These are phyloP conservation scores for Myripristis murdjan DNA, from an alignment of 2,797 vertebrate species.

Conservation along the genomic window DNA sequence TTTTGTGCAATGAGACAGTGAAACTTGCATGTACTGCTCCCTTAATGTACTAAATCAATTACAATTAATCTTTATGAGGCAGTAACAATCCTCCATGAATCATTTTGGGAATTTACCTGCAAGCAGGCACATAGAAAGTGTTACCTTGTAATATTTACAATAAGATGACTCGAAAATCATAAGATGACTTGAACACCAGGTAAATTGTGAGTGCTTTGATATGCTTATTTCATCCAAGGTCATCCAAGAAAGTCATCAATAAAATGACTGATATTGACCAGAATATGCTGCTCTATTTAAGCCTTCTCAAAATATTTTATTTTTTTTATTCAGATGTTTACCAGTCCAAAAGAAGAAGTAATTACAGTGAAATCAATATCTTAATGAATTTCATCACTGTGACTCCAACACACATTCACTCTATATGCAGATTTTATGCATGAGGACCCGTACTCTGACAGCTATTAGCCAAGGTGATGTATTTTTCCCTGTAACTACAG, in stretches of 20 bases:
- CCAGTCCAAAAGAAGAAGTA: constrained; percentile 11
- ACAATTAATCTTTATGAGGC: no score
- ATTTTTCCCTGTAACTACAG: constrained; percentile 43
- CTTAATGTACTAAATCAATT: no score
- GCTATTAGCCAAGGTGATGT: constrained; percentile 55
- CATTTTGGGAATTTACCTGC: no score
- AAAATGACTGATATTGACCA: not conserved
- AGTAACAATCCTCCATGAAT: no score
- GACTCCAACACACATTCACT: not conserved
- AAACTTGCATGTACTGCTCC: not conserved
- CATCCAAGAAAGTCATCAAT: not conserved
- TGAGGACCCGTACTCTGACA: constrained; percentile 48
- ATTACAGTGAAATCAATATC: constrained; percentile 15
- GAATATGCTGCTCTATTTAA: not conserved
- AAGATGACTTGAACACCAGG: no score
- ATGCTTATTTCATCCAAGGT: not conserved
- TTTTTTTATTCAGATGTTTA: not conserved
- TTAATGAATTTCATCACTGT: constrained; percentile 36
- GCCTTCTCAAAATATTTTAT: not conserved
- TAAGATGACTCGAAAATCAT: no score
- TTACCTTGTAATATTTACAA: no score
- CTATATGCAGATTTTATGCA: constrained; percentile 36
- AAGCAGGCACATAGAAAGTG: no score
- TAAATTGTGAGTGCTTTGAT: no score
- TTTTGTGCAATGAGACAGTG: not conserved